Base-by-base conservation (phyloP, 1,140 invertebrate genomes). In the Tetraneura akinire region DNA sequence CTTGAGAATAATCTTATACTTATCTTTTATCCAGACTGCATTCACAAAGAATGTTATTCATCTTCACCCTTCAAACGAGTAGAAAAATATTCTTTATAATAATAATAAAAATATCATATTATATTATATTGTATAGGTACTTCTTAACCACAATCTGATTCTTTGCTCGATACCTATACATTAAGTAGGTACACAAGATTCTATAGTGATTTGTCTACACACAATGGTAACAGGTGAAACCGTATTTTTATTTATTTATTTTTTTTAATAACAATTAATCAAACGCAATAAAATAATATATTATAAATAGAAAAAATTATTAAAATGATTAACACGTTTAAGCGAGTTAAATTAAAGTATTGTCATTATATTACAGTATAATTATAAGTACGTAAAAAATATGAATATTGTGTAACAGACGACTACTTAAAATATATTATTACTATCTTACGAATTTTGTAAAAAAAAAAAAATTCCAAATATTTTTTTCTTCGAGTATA, bases 241-340 rank as follows among this genome's bases (percentile, higher is more conserved):
- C 14, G 8, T 70, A 5, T 49, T 49, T 26, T n/a, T n/a, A n/a
- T n/a, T n/a, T n/a, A n/a, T n/a, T n/a, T n/a, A n/a, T n/a, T n/a
- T n/a, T n/a, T n/a, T n/a, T 47, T 47, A 70, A 51, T 26, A 29
- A 51, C 47, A 51, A 49, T 49, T 29, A 29, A 71, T 71, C 45
- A 71, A 71, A 71, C 16, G 26, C 18, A 16, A 51, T 1, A 49
- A 51, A 70, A 70, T 16, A 71, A 51, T 8, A 32, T 18, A n/a
- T 45, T 26, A 14, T 70, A 70, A 49, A 70, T 42, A 16, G 23
- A 16, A 29, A 42, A 23, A 29, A 45, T 49, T 8, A 14, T 14
- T 51, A 51, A 71, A 51, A 71, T 51, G 68, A 71, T 71, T 49
- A 71, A 71, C n/a, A n/a, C 68, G 68, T 23, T n/a, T 3, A 11